phyloP scores from a whole-genome alignment of 2,888 invertebrate species.

The Asteroscopus sphinx region DNA sequence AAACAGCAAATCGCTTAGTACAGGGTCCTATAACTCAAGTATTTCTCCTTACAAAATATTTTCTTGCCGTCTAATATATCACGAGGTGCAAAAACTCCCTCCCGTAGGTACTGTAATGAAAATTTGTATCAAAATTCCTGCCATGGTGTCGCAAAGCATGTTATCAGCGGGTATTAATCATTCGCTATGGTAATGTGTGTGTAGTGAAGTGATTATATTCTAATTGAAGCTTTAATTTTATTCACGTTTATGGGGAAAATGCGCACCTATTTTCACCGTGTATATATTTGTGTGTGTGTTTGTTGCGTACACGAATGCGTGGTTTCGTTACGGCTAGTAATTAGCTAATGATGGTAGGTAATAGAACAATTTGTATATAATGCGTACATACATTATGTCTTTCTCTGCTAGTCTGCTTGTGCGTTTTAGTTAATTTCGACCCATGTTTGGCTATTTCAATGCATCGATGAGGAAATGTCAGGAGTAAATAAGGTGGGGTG shows the following conservation, averaged over 20 bases:
- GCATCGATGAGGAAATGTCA: no score
- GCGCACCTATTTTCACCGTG: constrained; percentile 37
- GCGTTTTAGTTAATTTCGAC: neutral
- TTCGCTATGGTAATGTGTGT: constrained; percentile 75
- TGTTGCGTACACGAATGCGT: constrained; percentile 26
- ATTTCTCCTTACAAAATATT: constrained; percentile 48
- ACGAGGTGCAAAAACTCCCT: constrained; percentile 54
- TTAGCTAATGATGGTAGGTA: constrained; percentile 40
- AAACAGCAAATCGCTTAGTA: neutral
- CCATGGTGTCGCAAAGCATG: constrained; percentile 63
- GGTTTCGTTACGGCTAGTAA: constrained; percentile 39
- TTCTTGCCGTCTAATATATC: constrained; percentile 52
- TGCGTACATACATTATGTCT: neutral
- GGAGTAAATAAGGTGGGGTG: no score
- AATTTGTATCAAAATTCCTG: constrained; percentile 59
- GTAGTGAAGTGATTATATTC: constrained; percentile 81
- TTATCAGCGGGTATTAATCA: constrained; percentile 83
- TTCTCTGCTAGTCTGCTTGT: neutral
- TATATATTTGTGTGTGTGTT: constrained; percentile 5
- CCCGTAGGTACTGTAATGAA: constrained; percentile 47
- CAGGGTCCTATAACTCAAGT: constrained; percentile 13
- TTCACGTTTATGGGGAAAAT: constrained; percentile 51
- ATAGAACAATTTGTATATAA: constrained; percentile 30
- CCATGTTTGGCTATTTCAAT: neutral
- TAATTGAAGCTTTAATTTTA: constrained; percentile 71